Evolutionary conservation across 2,113 vertebrate genomes (phyloP).

Genomic region (Kryptolebias marmoratus): DNA sequence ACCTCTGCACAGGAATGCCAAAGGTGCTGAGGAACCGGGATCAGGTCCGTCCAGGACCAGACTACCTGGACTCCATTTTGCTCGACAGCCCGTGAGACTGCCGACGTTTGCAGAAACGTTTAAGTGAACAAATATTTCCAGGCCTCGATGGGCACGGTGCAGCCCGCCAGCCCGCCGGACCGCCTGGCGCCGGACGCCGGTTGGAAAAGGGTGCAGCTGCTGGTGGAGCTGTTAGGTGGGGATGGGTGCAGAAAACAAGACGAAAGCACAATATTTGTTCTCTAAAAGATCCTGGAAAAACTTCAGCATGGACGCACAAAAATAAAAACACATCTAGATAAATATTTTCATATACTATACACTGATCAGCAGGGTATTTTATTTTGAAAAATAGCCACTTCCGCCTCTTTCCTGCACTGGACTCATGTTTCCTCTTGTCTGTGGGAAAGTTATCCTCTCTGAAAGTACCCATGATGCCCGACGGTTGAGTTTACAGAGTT

Average conservation of each 20-base stretch:
- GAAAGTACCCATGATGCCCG: too few species aligned
- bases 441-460: too few species aligned
- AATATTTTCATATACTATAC: too few species aligned
- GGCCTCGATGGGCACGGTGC: too few species aligned
- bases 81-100: not conserved
- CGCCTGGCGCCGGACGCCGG: not conserved
- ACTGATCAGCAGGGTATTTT: too few species aligned
- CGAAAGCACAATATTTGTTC: constrained; percentile 9
- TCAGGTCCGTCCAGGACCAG: too few species aligned
- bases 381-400: too few species aligned
- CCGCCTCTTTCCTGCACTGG: too few species aligned
- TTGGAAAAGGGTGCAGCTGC: not conserved
- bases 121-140: constrained; percentile 52
- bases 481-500: not conserved
- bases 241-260: constrained; percentile 15
- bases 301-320: not conserved
- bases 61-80: constrained; percentile 32
- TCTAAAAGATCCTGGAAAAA: constrained; percentile 20
- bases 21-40: not conserved
- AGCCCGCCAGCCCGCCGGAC: too few species aligned
- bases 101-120: constrained; percentile 52
- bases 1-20: constrained; percentile 14
- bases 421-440: too few species aligned
- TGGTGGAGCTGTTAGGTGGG: constrained; percentile 26
- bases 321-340: too few species aligned